phyloP scores from a whole-genome alignment of 2,113 vertebrate genomes.

The Pelusios castaneus region DNA sequence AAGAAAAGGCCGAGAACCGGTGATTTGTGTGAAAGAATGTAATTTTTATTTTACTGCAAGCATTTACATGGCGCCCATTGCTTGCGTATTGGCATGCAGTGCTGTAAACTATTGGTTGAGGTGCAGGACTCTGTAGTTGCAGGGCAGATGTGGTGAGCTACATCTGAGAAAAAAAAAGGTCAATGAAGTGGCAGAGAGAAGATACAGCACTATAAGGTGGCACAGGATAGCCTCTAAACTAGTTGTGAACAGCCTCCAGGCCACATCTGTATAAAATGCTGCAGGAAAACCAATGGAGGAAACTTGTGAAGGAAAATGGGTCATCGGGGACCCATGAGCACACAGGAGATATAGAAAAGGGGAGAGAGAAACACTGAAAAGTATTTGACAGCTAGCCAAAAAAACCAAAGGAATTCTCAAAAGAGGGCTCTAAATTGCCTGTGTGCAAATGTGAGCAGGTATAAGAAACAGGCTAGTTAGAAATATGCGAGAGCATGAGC shows the following conservation, averaged over 20 bases:
- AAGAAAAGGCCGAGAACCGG: too few relatives aligned
- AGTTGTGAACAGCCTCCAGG: neutral
- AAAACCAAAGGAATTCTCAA: neutral
- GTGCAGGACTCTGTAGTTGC: too few relatives aligned
- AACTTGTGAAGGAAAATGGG: neutral
- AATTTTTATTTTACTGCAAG: too few relatives aligned
- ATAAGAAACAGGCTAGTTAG: conserved; percentile 23
- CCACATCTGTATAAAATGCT: neutral
- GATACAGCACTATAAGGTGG: too few relatives aligned
- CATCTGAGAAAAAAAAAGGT: too few relatives aligned
- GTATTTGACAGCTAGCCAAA: neutral
- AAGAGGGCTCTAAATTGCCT: neutral
- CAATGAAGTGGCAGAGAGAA: too few relatives aligned
- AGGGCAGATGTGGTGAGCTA: too few relatives aligned
- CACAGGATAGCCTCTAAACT: neutral
- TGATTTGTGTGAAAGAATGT: too few relatives aligned
- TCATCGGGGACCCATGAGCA: neutral
- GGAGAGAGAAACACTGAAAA: neutral
- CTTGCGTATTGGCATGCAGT: too few relatives aligned
- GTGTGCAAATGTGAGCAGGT: neutral
- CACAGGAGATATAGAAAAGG: neutral
- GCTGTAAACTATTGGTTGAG: too few relatives aligned
- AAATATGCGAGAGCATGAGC: neutral
- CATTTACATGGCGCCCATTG: too few relatives aligned
- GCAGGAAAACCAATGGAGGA: neutral